Percentiles rank a stretch among this genome's conserved stretches.
These are phyloP conservation scores for Griposia aprilina DNA, from an alignment of 2,888 invertebrate genomes.

Conservation along the genomic window DNA sequence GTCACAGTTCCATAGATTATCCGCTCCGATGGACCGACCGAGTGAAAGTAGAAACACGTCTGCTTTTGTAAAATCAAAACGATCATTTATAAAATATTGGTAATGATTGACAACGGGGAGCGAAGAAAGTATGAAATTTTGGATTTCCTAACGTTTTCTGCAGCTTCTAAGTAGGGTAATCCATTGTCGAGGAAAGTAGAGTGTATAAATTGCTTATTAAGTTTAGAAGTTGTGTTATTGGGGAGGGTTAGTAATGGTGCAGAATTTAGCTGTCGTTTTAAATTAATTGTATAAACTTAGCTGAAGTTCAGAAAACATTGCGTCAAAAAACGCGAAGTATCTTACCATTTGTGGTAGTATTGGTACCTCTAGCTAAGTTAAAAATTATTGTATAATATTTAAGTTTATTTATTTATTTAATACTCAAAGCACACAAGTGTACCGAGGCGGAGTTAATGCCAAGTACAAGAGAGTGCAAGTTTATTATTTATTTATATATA, in stretches of 20 bases:
- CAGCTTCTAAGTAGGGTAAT: constrained; percentile 43
- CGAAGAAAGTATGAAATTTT: constrained; percentile 58
- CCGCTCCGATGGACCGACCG: constrained; percentile 72
- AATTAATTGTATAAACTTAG: not conserved
- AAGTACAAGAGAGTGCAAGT: not conserved
- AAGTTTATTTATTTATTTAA: not conserved
- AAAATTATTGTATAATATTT: not conserved
- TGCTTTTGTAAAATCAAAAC: constrained; percentile 60
- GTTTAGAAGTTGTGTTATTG: constrained; percentile 3
- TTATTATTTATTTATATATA: not conserved
- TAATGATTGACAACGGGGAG: constrained; percentile 49
- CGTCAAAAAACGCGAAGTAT: not conserved
- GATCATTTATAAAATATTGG: constrained; percentile 61
- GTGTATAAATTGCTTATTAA: constrained; percentile 29
- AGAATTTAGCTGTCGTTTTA: not conserved
- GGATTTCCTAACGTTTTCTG: constrained; percentile 49
- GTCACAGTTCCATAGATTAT: constrained; percentile 75
- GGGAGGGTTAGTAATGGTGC: not conserved
- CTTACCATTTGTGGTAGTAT: not conserved
- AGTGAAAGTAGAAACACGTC: constrained; percentile 74
- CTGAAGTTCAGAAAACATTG: not conserved
- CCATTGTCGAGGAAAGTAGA: constrained; percentile 38
- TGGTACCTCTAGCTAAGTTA: not conserved
- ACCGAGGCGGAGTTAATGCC: not conserved
- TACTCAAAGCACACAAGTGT: not conserved